These are phyloP conservation scores for Xylota sylvarum DNA, from an alignment of 2,888 invertebrate species.

Conservation along the genomic window DNA sequence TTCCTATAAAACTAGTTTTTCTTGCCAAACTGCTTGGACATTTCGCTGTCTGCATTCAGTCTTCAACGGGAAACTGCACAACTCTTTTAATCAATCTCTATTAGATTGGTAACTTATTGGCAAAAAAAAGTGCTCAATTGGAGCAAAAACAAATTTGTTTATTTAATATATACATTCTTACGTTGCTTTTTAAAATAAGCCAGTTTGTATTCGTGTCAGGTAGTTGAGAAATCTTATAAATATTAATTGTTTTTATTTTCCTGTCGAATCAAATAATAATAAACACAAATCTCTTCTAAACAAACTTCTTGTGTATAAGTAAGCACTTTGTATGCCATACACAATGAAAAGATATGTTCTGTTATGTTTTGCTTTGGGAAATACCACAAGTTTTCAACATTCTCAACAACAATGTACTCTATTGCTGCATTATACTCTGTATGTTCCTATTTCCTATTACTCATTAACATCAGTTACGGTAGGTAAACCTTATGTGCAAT, in stretches of 20 bases:
- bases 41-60: not conserved
- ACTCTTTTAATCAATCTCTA: not conserved
- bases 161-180: not conserved
- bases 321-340: conserved; percentile 10
- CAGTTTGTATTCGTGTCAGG: conserved; percentile 25
- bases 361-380: not conserved
- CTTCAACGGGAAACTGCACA: conserved; percentile 3
- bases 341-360: conserved; percentile 1
- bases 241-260: not conserved
- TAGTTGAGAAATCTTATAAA: not conserved
- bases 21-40: conserved; percentile 13
- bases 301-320: conserved; percentile 6
- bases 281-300: not conserved
- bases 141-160: not conserved
- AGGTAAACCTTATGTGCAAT: conserved; percentile 27
- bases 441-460: conserved; percentile 51
- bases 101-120: not conserved
- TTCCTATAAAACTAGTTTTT: conserved; percentile 8
- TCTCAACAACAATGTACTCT: conserved; percentile 18
- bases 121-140: not conserved
- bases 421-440: conserved; percentile 8
- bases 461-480: conserved; percentile 66
- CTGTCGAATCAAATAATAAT: not conserved
- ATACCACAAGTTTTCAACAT: conserved; percentile 7
- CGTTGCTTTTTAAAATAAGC: conserved; percentile 2